Percentiles rank a stretch among this genome's conserved stretches.
These are phyloP conservation scores for Athripsodes cinereus DNA, from an alignment of 2,888 invertebrate species.

Conservation along the genomic window DNA sequence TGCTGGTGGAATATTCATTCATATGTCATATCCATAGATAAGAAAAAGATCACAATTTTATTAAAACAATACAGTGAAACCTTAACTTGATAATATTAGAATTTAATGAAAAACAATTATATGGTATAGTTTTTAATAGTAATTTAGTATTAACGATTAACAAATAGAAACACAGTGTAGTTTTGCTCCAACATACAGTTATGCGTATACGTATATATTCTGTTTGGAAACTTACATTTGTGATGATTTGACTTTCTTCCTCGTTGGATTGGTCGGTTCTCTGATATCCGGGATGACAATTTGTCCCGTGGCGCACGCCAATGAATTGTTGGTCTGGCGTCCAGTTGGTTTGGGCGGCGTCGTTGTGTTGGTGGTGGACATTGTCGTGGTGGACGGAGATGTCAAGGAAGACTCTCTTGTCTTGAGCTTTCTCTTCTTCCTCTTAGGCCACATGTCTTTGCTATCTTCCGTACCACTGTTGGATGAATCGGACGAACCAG, in stretches of 20 bases:
- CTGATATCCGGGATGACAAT: constrained; percentile 62
- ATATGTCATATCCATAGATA: too few relatives aligned
- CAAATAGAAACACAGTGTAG: too few relatives aligned
- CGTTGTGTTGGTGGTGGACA: not conserved
- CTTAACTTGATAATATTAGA: too few relatives aligned
- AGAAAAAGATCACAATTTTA: too few relatives aligned
- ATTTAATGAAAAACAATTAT: too few relatives aligned
- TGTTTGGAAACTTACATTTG: constrained; percentile 54
- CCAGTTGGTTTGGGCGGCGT: constrained; percentile 41
- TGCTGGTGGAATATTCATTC: too few relatives aligned
- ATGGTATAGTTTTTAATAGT: too few relatives aligned
- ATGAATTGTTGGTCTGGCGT: constrained; percentile 80
- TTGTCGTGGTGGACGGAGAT: not conserved
- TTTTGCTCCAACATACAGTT: too few relatives aligned
- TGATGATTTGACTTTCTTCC: constrained; percentile 60
- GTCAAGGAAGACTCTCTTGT: not conserved
- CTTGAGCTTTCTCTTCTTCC: constrained; percentile 19
- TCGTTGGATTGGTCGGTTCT: constrained; percentile 43
- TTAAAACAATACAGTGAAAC: too few relatives aligned
- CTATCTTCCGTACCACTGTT: not conserved
- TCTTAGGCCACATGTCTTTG: constrained; percentile 14
- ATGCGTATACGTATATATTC: too few relatives aligned
- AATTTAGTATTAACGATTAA: too few relatives aligned
- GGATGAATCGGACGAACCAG: constrained; percentile 28
- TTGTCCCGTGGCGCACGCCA: constrained; percentile 78